phyloP scores from a whole-genome alignment of 2,888 invertebrate species.

The Trimorus sp. region DNA sequence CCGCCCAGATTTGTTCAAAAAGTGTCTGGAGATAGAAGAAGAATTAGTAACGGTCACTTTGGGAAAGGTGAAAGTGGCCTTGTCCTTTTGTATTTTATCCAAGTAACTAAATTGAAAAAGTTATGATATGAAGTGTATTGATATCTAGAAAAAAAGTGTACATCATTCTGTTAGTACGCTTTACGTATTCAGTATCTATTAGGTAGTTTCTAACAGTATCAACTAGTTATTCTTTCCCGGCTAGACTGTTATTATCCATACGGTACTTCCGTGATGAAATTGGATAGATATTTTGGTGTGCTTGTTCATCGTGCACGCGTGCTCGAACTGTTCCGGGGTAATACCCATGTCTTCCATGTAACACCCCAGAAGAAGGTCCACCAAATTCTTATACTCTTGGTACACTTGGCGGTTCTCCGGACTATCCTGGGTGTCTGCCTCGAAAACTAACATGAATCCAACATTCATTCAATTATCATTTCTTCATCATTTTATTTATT shows the following conservation, averaged over 20 bases:
- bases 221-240: too few relatives aligned
- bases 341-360: slow-evolving; percentile 97
- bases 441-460: slow-evolving; percentile 87
- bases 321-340: slow-evolving; percentile 92
- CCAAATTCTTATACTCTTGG: slow-evolving; percentile 93
- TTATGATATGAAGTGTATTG: too few relatives aligned
- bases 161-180: too few relatives aligned
- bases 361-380: slow-evolving; percentile 94
- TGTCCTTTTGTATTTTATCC: neutral
- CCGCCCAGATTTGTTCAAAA: slow-evolving; percentile 94
- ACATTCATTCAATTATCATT: too few relatives aligned
- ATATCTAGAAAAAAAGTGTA: too few relatives aligned
- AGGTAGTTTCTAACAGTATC: too few relatives aligned
- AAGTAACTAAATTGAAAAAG: too few relatives aligned
- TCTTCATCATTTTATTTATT: too few relatives aligned
- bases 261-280: slow-evolving; percentile 82
- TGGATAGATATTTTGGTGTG: slow-evolving; percentile 82
- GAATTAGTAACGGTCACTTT: too few relatives aligned
- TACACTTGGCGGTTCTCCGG: slow-evolving; percentile 90
- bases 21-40: slow-evolving; percentile 80
- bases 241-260: too few relatives aligned
- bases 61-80: too few relatives aligned
- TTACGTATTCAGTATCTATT: too few relatives aligned
- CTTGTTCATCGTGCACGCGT: slow-evolving; percentile 85
- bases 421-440: slow-evolving; percentile 88